These are phyloP conservation scores for Drosophila gunungcola DNA, from an alignment of 1,140 invertebrate species.

Conservation along the genomic window DNA sequence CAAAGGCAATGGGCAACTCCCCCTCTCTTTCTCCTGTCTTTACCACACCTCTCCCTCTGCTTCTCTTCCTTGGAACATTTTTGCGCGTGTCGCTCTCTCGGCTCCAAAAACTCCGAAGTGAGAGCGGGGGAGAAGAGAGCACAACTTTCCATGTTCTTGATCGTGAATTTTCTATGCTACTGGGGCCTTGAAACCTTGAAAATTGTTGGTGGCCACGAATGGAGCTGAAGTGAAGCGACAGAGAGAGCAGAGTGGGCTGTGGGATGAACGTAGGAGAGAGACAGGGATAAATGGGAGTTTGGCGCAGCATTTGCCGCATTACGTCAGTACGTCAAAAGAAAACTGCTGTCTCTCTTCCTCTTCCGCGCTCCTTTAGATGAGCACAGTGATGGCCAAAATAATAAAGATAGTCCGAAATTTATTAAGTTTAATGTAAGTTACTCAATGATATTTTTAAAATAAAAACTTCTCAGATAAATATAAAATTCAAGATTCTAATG, in stretches of 20 bases:
- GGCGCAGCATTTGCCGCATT: conserved; percentile 76
- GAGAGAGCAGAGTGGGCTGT: conserved; percentile 1
- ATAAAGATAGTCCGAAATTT: no score
- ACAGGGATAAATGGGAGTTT: conserved; percentile 37
- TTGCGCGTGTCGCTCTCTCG: conserved; percentile 77
- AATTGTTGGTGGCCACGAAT: conserved; percentile 47
- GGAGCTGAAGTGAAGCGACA: conserved; percentile 13
- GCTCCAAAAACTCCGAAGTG: conserved; percentile 18
- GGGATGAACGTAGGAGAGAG: background rate
- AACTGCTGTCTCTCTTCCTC: conserved; percentile 44
- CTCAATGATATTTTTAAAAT: no score
- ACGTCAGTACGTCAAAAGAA: conserved; percentile 77
- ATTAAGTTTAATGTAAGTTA: no score
- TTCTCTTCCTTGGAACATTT: conserved; percentile 19
- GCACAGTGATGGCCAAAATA: conserved; percentile 1
- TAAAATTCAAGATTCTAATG: no score
- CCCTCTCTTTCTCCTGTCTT: conserved; percentile 24
- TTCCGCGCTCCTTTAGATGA: conserved; percentile 19
- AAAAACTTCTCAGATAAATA: no score
- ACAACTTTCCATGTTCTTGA: conserved; percentile 84
- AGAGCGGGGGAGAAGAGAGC: conserved; percentile 17
- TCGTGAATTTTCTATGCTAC: conserved; percentile 84
- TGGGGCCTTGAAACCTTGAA: conserved; percentile 83
- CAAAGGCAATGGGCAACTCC: conserved; percentile 61
- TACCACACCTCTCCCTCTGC: conserved; percentile 11